These are phyloP conservation scores for Parauchenoglanis ngamensis DNA, from an alignment of 2,797 vertebrate genomes.

Conservation along the genomic window DNA sequence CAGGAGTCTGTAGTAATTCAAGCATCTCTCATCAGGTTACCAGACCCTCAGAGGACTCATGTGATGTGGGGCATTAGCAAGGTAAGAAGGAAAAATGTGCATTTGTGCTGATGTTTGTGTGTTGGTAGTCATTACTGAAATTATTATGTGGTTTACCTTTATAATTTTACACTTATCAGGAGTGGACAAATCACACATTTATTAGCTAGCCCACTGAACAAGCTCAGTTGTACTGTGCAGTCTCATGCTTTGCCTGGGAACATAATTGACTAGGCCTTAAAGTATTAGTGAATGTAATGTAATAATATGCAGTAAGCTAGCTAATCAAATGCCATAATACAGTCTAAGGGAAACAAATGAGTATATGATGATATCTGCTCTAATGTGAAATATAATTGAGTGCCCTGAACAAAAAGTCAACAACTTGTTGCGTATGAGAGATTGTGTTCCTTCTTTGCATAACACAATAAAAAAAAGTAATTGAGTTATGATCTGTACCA, in stretches of 20 bases:
- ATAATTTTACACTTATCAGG: not conserved
- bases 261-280: not conserved
- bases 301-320: not conserved
- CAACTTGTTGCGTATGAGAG: not conserved
- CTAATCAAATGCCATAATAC: not conserved
- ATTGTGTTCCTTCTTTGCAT: not conserved
- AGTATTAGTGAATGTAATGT: not conserved
- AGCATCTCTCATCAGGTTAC: conserved; percentile 79
- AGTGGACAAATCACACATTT: not conserved
- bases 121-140: not conserved
- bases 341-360: not conserved
- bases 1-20: conserved; percentile 15
- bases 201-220: not conserved
- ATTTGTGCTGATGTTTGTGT: not conserved
- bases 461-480: not conserved
- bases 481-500: not conserved
- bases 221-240: not conserved
- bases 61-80: conserved; percentile 94
- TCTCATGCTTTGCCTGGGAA: not conserved
- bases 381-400: not conserved
- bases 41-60: conserved; percentile 94
- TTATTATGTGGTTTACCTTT: not conserved
- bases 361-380: not conserved
- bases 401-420: not conserved
- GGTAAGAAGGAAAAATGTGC: conserved; percentile 69